Percentiles rank a stretch among this genome's conserved stretches.
These are phyloP conservation scores for Procambarus virginalis DNA, from an alignment of 1,140 invertebrate genomes.

Conservation along the genomic window DNA sequence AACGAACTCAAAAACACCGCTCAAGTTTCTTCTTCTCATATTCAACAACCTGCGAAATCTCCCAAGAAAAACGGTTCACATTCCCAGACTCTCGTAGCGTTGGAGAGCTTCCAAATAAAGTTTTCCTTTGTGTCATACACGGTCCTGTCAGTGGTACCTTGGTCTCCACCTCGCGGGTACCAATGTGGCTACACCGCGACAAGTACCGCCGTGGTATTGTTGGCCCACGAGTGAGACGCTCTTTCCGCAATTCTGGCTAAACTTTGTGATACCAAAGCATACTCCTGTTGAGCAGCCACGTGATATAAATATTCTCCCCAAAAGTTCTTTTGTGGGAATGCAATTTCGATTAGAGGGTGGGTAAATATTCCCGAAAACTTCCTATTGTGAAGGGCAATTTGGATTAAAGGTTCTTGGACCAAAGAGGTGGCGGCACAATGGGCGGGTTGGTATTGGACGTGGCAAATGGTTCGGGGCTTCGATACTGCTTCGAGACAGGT, in stretches of 20 bases:
- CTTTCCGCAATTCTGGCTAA: not conserved
- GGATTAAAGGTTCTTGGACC: slow-evolving; percentile 7
- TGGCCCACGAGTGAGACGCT: not conserved
- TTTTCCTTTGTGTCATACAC: slow-evolving; percentile 14
- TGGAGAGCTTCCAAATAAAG: not conserved
- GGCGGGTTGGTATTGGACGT: slow-evolving; percentile 1
- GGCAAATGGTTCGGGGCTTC: slow-evolving; percentile 1
- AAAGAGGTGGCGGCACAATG: not conserved
- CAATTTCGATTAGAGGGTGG: not conserved
- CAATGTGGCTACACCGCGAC: not conserved
- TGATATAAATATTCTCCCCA: not conserved
- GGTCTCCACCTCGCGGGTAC: not conserved
- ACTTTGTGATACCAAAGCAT: too few relatives aligned
- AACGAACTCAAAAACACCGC: slow-evolving; percentile 30
- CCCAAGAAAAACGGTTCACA: slow-evolving; percentile 11
- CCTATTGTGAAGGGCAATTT: not conserved
- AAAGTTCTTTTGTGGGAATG: not conserved
- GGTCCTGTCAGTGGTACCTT: not conserved
- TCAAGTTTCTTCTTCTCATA: slow-evolving; percentile 42
- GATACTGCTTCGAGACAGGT: not conserved
- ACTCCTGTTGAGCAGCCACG: too few relatives aligned
- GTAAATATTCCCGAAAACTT: not conserved
- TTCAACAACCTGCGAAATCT: not conserved
- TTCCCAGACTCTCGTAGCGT: slow-evolving; percentile 10
- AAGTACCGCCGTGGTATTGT: not conserved